Percentiles rank a stretch among this genome's conserved stretches.
Conservation (phyloP, 2,797 vertebrate species). For the Martes flavigula region DNA sequence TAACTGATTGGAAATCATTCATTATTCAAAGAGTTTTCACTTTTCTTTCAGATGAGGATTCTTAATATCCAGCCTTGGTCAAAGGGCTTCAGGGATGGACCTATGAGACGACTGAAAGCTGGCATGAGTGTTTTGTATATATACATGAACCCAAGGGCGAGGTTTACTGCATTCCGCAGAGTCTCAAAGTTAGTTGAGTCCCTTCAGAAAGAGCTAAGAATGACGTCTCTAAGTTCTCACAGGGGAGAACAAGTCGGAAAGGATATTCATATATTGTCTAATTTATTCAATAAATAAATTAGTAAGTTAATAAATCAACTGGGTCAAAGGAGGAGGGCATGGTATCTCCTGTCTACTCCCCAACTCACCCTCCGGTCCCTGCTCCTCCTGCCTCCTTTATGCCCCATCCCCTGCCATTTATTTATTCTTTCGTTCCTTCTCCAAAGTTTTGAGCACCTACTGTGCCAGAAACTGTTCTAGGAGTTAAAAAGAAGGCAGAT, state of each 20-base stretch:
- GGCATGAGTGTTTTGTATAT: background rate
- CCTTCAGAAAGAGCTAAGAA: background rate
- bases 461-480: background rate
- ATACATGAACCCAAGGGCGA: background rate
- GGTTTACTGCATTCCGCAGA: background rate
- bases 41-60: background rate
- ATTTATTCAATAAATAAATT: background rate
- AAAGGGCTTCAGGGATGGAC: background rate
- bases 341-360: background rate
- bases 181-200: background rate
- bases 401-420: background rate
- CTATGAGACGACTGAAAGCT: background rate
- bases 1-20: background rate
- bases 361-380: background rate
- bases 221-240: background rate
- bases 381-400: background rate
- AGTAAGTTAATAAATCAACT: background rate
- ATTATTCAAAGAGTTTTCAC: background rate
- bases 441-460: background rate
- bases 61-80: background rate
- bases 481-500: background rate
- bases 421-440: background rate
- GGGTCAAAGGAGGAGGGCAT: background rate
- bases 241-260: background rate
- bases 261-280: background rate